A percentile compares a stretch with the other conserved stretches of the same genome.
These are phyloP conservation scores for Parnassius glacialis DNA, from an alignment of 2,888 invertebrate genomes.

Conservation along the genomic window DNA sequence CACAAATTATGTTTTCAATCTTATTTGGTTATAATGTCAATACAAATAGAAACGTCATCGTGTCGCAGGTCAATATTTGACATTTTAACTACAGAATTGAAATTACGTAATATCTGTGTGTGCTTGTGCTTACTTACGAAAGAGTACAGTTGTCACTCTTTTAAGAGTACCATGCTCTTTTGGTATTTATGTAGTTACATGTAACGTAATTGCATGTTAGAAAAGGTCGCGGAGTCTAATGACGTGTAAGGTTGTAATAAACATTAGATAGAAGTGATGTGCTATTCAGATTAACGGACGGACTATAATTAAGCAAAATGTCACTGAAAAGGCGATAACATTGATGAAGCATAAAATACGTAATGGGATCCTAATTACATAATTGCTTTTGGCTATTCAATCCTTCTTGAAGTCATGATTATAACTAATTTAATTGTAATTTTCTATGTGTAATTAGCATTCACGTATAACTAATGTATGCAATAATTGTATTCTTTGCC, in stretches of 20 bases:
- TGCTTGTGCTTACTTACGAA: slow-evolving; percentile 46
- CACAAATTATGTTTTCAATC: slow-evolving; percentile 26
- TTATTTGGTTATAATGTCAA: slow-evolving; percentile 34
- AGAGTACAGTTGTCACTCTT: slow-evolving; percentile 55
- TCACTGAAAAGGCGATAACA: slow-evolving; percentile 18
- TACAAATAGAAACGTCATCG: slow-evolving; percentile 54
- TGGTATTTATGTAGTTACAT: slow-evolving; percentile 61
- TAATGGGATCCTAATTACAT: background rate
- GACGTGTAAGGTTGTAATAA: slow-evolving; percentile 43
- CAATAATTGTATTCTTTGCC: background rate
- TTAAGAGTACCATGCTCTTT: slow-evolving; percentile 30
- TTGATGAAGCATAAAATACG: background rate
- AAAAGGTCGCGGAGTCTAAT: slow-evolving; percentile 54
- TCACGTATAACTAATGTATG: too few relatives aligned
- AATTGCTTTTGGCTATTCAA: background rate
- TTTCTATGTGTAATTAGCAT: too few relatives aligned
- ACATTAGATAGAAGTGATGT: slow-evolving; percentile 46
- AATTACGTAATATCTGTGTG: slow-evolving; percentile 53
- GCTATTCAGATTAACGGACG: slow-evolving; percentile 35
- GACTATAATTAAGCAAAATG: slow-evolving; percentile 36
- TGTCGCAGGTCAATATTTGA: slow-evolving; percentile 74
- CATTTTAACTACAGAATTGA: slow-evolving; percentile 61
- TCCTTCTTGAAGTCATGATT: too few relatives aligned
- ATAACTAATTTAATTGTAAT: too few relatives aligned
- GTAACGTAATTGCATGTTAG: slow-evolving; percentile 54